Evolutionary conservation across 2,888 invertebrate species (phyloP).

Genomic region (Mimumesa dahlbomi): DNA sequence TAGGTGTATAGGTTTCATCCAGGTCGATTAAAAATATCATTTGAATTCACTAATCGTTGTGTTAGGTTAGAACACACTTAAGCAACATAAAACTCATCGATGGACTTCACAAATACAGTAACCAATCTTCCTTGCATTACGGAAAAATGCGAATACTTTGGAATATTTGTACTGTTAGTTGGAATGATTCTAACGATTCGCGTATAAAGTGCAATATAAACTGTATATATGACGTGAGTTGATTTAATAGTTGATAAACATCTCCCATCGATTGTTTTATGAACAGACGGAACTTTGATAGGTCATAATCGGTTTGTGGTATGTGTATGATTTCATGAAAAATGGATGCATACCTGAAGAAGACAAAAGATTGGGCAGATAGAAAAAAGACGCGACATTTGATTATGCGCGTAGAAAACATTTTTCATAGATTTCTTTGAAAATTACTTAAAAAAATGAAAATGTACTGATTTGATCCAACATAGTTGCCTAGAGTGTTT

Average conservation of each 20-base stretch:
- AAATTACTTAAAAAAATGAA: slow-evolving; percentile 2
- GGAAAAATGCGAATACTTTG: not conserved
- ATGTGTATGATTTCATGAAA: slow-evolving; percentile 12
- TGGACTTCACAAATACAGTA: not conserved
- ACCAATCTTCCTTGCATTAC: not conserved
- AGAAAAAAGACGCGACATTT: slow-evolving; percentile 54
- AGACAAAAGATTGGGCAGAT: slow-evolving; percentile 50
- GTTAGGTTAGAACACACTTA: slow-evolving; percentile 6
- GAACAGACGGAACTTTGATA: slow-evolving; percentile 1
- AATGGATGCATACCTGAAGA: slow-evolving; percentile 61
- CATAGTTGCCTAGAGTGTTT: slow-evolving; percentile 17
- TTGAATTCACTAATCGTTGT: not conserved
- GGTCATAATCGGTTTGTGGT: slow-evolving; percentile 8
- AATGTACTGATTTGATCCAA: slow-evolving; percentile 9
- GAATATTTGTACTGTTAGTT: not conserved
- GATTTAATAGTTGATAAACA: slow-evolving; percentile 10
- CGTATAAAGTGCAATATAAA: too few relatives aligned
- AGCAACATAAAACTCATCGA: not conserved
- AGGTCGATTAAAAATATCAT: not conserved
- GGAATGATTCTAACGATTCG: not conserved
- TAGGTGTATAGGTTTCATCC: not conserved
- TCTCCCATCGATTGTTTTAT: slow-evolving; percentile 28
- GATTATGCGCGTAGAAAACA: slow-evolving; percentile 55
- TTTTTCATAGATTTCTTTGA: slow-evolving; percentile 40
- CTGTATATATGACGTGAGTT: not conserved